These are phyloP conservation scores for Antennarius maculatus DNA, from an alignment of 2,797 vertebrate genomes.

Conservation along the genomic window DNA sequence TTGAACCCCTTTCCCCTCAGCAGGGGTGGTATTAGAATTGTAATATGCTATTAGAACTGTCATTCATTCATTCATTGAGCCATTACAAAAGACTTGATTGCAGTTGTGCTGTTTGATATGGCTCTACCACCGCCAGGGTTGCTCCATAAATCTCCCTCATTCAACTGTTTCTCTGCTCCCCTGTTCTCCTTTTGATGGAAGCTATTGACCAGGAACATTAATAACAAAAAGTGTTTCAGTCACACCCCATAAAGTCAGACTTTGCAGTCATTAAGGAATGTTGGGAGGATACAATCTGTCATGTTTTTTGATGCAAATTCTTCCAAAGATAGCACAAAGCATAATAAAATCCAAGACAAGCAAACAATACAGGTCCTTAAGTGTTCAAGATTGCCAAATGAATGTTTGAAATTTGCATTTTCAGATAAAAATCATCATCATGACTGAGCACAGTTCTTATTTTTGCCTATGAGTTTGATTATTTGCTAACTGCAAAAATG, in stretches of 20 bases:
- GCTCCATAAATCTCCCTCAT: conserved; percentile 71
- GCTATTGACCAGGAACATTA: conserved; percentile 71
- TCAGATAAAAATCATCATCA: conserved; percentile 20
- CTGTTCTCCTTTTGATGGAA: conserved; percentile 65
- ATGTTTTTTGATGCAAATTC: conserved; percentile 41
- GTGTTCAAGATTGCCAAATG: conserved; percentile 11
- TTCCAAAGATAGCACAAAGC: conserved; percentile 30
- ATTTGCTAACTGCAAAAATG: conserved; percentile 52
- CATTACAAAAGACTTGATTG: conserved; percentile 68
- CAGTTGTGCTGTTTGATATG: conserved; percentile 57
- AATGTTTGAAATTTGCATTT: conserved; percentile 31
- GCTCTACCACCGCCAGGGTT: conserved; percentile 39
- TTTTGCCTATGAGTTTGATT: conserved; percentile 35
- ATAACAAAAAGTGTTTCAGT: conserved; percentile 75
- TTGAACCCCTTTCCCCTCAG: conserved; percentile 43
- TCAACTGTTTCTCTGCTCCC: conserved; percentile 50
- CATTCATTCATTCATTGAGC: conserved; percentile 41
- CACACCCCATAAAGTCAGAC: conserved; percentile 70
- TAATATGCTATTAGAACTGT: conserved; percentile 38
- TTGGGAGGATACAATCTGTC: conserved; percentile 41
- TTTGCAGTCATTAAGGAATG: conserved; percentile 60
- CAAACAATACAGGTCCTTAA: conserved; percentile 21
- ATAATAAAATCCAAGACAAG: conserved; percentile 32
- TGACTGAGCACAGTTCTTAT: conserved; percentile 35
- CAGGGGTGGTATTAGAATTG: conserved; percentile 54